These are phyloP conservation scores for Dione juno DNA, from an alignment of 2,888 invertebrate genomes.

Conservation along the genomic window DNA sequence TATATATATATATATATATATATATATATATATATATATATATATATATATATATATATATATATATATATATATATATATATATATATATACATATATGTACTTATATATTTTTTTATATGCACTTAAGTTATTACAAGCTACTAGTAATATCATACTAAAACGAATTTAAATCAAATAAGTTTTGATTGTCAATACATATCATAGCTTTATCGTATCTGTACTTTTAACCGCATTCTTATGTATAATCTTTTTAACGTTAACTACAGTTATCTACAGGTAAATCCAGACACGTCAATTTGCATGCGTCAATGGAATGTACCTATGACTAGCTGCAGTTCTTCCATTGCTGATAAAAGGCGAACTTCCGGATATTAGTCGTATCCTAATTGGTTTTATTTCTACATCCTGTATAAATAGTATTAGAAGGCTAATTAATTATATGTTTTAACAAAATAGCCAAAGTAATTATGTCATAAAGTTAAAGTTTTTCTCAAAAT, in stretches of 20 bases:
- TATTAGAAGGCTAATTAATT: too few species aligned
- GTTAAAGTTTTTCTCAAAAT: background rate
- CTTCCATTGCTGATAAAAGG: background rate
- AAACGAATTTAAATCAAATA: background rate
- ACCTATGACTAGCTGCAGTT: background rate
- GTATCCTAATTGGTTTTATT: too few species aligned
- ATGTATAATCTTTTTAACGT: slow-evolving; percentile 18
- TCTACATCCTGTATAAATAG: too few species aligned
- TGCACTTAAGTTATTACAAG: too few species aligned
- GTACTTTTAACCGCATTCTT: slow-evolving; percentile 14
- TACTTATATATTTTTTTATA: too few species aligned
- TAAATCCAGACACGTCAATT: slow-evolving; percentile 30
- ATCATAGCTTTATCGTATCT: background rate
- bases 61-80: too few species aligned
- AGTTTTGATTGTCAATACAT: background rate
- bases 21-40: too few species aligned
- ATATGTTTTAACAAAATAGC: background rate
- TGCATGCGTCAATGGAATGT: slow-evolving; percentile 26
- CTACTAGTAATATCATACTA: too few species aligned
- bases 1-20: too few species aligned
- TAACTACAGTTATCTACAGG: slow-evolving; percentile 31
- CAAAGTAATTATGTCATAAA: background rate
- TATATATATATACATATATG: too few species aligned
- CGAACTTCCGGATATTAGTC: background rate
- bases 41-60: too few species aligned